Evolutionary conservation across 1,140 invertebrate genomes (phyloP), one percentile per base, ranked within the genome.

Genomic region (Eciton burchellii): DNA sequence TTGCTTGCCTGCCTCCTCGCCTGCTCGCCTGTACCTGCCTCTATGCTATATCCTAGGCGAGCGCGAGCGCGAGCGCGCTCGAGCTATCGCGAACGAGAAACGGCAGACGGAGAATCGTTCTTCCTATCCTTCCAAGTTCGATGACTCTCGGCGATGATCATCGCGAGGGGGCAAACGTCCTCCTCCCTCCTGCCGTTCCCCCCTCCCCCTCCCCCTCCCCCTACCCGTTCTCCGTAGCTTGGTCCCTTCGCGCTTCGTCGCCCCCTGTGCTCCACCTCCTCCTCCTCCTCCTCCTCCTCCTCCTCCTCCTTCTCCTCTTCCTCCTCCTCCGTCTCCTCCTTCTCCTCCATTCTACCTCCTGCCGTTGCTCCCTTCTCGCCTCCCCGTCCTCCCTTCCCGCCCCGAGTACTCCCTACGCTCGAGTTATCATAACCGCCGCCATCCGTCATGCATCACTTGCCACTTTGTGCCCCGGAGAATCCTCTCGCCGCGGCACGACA

Each of bases 351-450:
- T 24, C 49, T 12, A 21, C 59, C 54, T 54, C n/a, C 56, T 3
- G 66, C 57, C 16, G 29, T 72, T 63, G n/a, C 70, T 77, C 83
- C 24, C 43, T 79, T 66, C 72, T 45, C 16, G 45, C 35, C 19
- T 45, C 45, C 24, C 16, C 59, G 35, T 49, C 21, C 54, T 19
- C 60, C 66, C 66, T 62, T 63, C 45, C 45, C 74, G n/a, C 66
- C 65, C 24, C 47, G 57, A 14, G 24, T 60, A 57, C 70, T n/a
- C n/a, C 81, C 70, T 57, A 71, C 68, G 68, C 84, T 68, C 63
- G 79, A 86, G 86, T 87, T 90, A 89, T 90, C 88, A 90, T 90
- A 90, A 90, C 87, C 87, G 74, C 87, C 84, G 82, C 86, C 88
- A 86, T 77, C 79, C 87, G 88, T 90, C 87, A 89, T 89, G 89